These are phyloP conservation scores for Drosophila flavopinicola DNA, from an alignment of 2,888 invertebrate species.

Conservation along the genomic window DNA sequence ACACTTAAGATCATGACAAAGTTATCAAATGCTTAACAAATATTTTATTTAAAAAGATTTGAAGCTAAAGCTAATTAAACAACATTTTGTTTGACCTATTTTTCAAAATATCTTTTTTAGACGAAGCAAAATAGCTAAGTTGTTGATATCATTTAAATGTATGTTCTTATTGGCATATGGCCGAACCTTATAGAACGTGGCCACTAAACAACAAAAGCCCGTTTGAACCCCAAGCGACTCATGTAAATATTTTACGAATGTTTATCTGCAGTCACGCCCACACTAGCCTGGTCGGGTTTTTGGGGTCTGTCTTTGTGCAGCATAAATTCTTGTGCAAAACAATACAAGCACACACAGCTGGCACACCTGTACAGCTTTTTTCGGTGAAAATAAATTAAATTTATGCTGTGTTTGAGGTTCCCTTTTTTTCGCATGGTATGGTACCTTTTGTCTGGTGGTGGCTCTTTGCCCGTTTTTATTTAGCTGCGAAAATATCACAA, in stretches of 20 bases:
- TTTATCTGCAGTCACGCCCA: constrained; percentile 56
- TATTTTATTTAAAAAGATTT: too few relatives aligned
- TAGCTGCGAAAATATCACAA: constrained; percentile 59
- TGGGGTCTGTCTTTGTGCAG: constrained; percentile 53
- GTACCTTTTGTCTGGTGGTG: constrained; percentile 25
- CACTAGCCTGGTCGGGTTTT: constrained; percentile 23
- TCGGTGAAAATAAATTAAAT: constrained; percentile 71
- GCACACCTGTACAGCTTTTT: constrained; percentile 47
- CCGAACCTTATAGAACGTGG: constrained; percentile 3
- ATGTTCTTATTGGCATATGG: background rate
- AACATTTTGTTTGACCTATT: too few relatives aligned
- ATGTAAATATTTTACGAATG: constrained; percentile 70
- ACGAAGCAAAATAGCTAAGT: too few relatives aligned
- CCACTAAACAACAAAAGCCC: background rate
- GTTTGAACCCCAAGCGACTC: constrained; percentile 7
- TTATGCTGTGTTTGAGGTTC: constrained; percentile 68
- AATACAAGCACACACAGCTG: constrained; percentile 23
- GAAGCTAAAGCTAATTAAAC: too few relatives aligned
- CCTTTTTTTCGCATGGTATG: constrained; percentile 23
- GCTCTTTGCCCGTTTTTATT: constrained; percentile 51
- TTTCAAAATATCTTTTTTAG: too few relatives aligned
- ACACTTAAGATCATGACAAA: too few relatives aligned
- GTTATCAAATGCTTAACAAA: too few relatives aligned
- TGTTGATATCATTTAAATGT: background rate
- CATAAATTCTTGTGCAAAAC: constrained; percentile 47